Evolutionary conservation across 2,888 invertebrate genomes (phyloP).

Genomic region (Caradrina kadenii): DNA sequence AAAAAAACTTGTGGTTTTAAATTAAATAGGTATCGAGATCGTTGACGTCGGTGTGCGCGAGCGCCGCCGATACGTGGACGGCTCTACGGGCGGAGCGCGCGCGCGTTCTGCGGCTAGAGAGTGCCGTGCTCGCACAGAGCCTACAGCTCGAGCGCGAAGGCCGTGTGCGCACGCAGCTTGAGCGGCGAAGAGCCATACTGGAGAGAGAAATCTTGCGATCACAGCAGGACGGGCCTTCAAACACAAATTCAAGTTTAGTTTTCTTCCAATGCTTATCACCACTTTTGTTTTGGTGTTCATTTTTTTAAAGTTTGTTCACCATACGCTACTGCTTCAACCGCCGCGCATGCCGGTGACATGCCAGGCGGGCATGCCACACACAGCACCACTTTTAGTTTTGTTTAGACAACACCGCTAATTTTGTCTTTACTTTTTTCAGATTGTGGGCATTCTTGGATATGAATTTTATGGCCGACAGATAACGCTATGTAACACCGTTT

Average conservation of each 20-base stretch:
- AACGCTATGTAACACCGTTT: slow-evolving; percentile 8
- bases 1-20: not conserved
- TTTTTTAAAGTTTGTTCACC: not conserved
- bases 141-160: slow-evolving; percentile 82
- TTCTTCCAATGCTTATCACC: slow-evolving; percentile 39
- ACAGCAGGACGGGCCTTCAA: slow-evolving; percentile 63
- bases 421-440: slow-evolving; percentile 45
- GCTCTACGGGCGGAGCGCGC: slow-evolving; percentile 82
- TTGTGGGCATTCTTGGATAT: slow-evolving; percentile 50
- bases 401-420: slow-evolving; percentile 26
- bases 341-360: too few species aligned
- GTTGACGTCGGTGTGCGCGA: slow-evolving; percentile 78
- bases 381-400: too few species aligned
- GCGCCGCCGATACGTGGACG: slow-evolving; percentile 83
- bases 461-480: slow-evolving; percentile 25
- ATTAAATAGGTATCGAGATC: slow-evolving; percentile 77
- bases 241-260: slow-evolving; percentile 72
- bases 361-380: too few species aligned
- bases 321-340: too few species aligned
- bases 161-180: slow-evolving; percentile 83
- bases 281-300: slow-evolving; percentile 17
- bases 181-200: slow-evolving; percentile 78
- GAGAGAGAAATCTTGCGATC: slow-evolving; percentile 79
- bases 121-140: slow-evolving; percentile 82
- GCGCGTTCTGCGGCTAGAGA: slow-evolving; percentile 82